Evolutionary conservation across 2,797 vertebrate genomes (phyloP).

Genomic region (Pampus argenteus): DNA sequence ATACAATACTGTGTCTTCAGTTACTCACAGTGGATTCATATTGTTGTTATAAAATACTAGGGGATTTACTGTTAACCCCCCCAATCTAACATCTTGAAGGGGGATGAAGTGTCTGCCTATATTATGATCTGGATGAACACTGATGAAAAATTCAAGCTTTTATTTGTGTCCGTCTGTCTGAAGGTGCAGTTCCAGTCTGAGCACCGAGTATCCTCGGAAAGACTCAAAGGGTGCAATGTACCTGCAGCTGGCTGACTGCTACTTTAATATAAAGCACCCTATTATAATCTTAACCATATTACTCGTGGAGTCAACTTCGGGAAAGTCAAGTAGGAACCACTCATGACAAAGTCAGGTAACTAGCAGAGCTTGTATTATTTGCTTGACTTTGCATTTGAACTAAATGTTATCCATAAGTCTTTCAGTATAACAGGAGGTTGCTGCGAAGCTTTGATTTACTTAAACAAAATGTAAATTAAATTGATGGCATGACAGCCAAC

Average conservation of each 20-base stretch:
- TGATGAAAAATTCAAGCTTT: slow-evolving; percentile 3
- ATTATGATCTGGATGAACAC: slow-evolving; percentile 38
- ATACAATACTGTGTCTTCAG: slow-evolving; percentile 67
- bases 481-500: slow-evolving; percentile 8
- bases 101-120: background rate
- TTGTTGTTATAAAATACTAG: slow-evolving; percentile 36
- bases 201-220: slow-evolving; percentile 49
- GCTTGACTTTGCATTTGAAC: slow-evolving; percentile 27
- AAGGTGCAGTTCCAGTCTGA: slow-evolving; percentile 18
- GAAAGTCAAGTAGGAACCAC: too few species aligned
- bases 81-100: slow-evolving; percentile 18
- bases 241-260: slow-evolving; percentile 85
- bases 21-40: slow-evolving; percentile 23
- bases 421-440: slow-evolving; percentile 20
- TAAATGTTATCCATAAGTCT: slow-evolving; percentile 28
- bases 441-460: slow-evolving; percentile 35
- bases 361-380: slow-evolving; percentile 14
- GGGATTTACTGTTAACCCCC: slow-evolving; percentile 15
- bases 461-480: slow-evolving; percentile 33
- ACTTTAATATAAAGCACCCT: slow-evolving; percentile 62
- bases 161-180: background rate
- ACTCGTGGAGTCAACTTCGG: slow-evolving; percentile 29
- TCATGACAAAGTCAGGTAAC: too few species aligned
- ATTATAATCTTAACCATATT: slow-evolving; percentile 39
- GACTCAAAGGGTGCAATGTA: slow-evolving; percentile 61